These are phyloP conservation scores for Entosphenus tridentatus DNA, from an alignment of 2,113 vertebrate genomes.

Conservation along the genomic window DNA sequence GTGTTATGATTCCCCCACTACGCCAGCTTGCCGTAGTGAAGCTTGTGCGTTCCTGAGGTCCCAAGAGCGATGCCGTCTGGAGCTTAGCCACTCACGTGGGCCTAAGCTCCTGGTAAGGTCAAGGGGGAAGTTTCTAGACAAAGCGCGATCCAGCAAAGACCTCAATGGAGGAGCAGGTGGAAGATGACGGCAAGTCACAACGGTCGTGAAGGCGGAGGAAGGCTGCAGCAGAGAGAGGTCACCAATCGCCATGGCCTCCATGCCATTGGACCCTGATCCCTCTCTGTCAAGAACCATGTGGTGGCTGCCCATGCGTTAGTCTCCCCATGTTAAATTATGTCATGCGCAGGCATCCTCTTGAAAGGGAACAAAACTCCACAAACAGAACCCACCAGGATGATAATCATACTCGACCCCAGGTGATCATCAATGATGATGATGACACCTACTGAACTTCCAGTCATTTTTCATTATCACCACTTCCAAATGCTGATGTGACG, in stretches of 20 bases:
- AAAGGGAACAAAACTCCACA: not conserved
- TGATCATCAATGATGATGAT: too few species aligned
- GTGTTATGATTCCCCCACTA: too few species aligned
- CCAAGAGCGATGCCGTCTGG: slow-evolving; percentile 10
- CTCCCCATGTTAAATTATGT: slow-evolving; percentile 7
- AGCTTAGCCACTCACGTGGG: not conserved
- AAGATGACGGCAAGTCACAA: slow-evolving; percentile 7
- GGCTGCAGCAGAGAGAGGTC: not conserved
- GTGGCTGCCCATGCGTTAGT: slow-evolving; percentile 9
- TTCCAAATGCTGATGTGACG: too few species aligned
- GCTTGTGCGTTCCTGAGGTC: slow-evolving; percentile 10
- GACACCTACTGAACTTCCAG: too few species aligned
- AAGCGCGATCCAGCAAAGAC: slow-evolving; percentile 9
- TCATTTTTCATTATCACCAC: too few species aligned
- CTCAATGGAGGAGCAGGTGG: slow-evolving; percentile 9
- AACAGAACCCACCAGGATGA: too few species aligned
- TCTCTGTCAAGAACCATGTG: slow-evolving; percentile 8
- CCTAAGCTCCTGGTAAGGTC: slow-evolving; percentile 10
- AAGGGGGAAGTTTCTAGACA: slow-evolving; percentile 10
- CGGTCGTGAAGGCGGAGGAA: not conserved
- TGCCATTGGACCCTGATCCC: not conserved
- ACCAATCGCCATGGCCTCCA: slow-evolving; percentile 6
- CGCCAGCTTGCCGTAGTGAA: slow-evolving; percentile 11
- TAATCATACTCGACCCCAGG: too few species aligned
- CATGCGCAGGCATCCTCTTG: slow-evolving; percentile 9